A percentile compares a stretch with the other conserved stretches of the same genome.
phyloP scores from a whole-genome alignment of 2,797 vertebrate genomes.

The Hippocampus kuda region DNA sequence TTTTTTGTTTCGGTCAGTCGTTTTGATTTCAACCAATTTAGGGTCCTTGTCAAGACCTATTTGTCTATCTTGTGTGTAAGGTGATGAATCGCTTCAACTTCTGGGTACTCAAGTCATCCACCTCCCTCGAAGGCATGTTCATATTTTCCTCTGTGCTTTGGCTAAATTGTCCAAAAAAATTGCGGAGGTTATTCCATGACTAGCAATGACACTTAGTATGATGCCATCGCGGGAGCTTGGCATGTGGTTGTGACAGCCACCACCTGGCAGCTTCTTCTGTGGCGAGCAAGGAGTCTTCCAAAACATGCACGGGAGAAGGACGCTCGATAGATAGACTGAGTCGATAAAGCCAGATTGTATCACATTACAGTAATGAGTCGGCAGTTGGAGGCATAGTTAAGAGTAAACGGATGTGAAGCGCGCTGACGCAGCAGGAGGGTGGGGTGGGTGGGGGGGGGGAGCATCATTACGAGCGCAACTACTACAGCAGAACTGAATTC shows the following conservation, averaged over 20 bases:
- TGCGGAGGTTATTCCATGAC: too few relatives aligned
- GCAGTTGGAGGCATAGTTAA: slow-evolving; percentile 31
- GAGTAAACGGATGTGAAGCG: slow-evolving; percentile 44
- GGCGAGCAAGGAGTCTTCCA: slow-evolving; percentile 14
- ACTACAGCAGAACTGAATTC: slow-evolving; percentile 37
- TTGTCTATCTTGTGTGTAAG: neutral
- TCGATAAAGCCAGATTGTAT: slow-evolving; percentile 36
- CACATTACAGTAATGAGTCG: slow-evolving; percentile 42
- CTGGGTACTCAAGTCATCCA: neutral
- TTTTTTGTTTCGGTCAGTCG: too few relatives aligned
- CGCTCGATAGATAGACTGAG: slow-evolving; percentile 15
- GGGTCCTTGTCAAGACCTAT: too few relatives aligned
- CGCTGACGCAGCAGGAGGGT: slow-evolving; percentile 37
- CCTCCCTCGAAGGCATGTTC: neutral
- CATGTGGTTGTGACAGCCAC: slow-evolving; percentile 31
- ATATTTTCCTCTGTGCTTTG: neutral
- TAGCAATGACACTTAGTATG: too few relatives aligned
- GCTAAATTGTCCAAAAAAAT: too few relatives aligned
- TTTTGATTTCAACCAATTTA: too few relatives aligned
- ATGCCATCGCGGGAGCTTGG: slow-evolving; percentile 26
- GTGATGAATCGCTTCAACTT: neutral
- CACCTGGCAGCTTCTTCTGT: slow-evolving; percentile 27
- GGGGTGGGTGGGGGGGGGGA: slow-evolving; percentile 4
- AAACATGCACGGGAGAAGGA: slow-evolving; percentile 16
- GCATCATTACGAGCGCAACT: slow-evolving; percentile 22